phyloP scores from a whole-genome alignment of 2,797 vertebrate genomes.

The Leuciscus waleckii region DNA sequence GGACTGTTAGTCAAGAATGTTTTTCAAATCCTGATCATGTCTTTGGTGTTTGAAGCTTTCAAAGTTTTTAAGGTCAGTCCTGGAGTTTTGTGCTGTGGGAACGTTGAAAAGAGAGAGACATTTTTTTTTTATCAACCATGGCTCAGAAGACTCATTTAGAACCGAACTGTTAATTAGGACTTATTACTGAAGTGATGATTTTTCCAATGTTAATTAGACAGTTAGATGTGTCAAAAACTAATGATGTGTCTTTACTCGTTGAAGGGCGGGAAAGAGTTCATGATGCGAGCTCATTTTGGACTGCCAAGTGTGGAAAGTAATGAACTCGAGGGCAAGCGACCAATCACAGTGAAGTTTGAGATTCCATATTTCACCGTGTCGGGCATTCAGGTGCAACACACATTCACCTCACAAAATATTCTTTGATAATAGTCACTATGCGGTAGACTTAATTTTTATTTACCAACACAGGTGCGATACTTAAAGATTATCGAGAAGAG shows the following conservation, averaged over 20 bases:
- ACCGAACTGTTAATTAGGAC: slow-evolving; percentile 30
- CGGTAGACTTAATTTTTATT: not conserved
- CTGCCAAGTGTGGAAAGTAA: slow-evolving; percentile 82
- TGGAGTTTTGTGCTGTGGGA: slow-evolving; percentile 5
- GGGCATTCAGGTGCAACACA: slow-evolving; percentile 80
- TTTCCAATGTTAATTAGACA: slow-evolving; percentile 2
- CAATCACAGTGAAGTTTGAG: slow-evolving; percentile 85
- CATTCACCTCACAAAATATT: not conserved
- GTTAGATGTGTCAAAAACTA: slow-evolving; percentile 20
- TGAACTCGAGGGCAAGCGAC: slow-evolving; percentile 78
- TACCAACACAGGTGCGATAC: slow-evolving; percentile 78
- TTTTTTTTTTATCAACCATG: not conserved
- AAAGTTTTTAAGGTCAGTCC: not conserved
- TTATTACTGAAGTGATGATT: slow-evolving; percentile 19
- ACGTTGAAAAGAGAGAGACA: not conserved
- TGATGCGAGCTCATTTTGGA: slow-evolving; percentile 84
- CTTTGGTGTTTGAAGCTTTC: not conserved
- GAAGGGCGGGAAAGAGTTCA: slow-evolving; percentile 84
- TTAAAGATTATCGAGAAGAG: slow-evolving; percentile 87
- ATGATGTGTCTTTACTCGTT: slow-evolving; percentile 21
- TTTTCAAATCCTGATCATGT: not conserved
- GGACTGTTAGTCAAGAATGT: not conserved
- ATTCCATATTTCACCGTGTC: slow-evolving; percentile 87
- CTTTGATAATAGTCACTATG: not conserved
- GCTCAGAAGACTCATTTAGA: not conserved